Base-by-base conservation (phyloP, 2,888 invertebrate genomes). In the Brenthis ino region DNA sequence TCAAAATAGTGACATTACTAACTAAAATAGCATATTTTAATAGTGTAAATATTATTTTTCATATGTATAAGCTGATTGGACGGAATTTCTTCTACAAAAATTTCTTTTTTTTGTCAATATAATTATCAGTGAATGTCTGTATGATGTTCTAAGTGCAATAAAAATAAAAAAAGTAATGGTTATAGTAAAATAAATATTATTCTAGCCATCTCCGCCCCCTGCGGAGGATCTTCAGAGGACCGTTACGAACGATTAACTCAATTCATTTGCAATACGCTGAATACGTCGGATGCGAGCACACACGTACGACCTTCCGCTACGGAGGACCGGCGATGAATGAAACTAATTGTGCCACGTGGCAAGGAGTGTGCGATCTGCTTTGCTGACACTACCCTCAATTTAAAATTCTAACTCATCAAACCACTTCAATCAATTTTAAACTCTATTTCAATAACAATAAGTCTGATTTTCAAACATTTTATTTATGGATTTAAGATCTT, bases 311-410 rank as follows among this genome's bases (percentile, higher is more conserved):
- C 78, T 79, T 78, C 79, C 80, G 78, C 75, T 78, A 74, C 74
- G 77, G 75, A 76, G 77, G 77, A 78, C 77, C 76, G 65, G 71
- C 76, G 77, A 77, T 86, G 87, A 90, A 88, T 87, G 85, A 84
- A 80, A 84, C 89, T 91, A 91, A 91, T 91, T 89, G 89, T 82
- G 81, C 79, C 90, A 88, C 91, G 89, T 88, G 88, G 77, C 89
- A 76, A 72, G 70, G 73, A 80, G 82, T 80, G 81, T 79, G 81
- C 78, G 69, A 72, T 77, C 77, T 77, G 75, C 77, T 78, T 77
- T 78, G 77, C 77, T 77, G 76, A 79, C 77, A 77, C 67, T 72
- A 74, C 71, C 73, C 68, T 56, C 54, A 56, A 20, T 47, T 68
- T 66, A 64, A 64, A 47, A 67, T n/a, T 53, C 8, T 71, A 77